These are phyloP conservation scores for Catocala sponsa DNA, from an alignment of 2,888 invertebrate species.

Conservation along the genomic window DNA sequence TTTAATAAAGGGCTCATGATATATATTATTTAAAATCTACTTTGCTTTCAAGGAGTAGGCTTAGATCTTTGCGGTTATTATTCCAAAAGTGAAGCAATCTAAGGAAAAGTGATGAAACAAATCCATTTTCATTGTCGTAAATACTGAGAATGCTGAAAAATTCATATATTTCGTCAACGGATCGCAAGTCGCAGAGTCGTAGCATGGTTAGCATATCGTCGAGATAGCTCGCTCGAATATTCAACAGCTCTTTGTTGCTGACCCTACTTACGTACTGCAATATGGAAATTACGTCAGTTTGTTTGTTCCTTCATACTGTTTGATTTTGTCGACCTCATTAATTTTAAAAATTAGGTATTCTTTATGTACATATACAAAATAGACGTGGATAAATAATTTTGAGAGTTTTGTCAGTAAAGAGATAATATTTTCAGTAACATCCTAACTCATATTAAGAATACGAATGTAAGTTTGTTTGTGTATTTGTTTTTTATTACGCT, in stretches of 20 bases:
- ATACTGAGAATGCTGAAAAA: conserved; percentile 49
- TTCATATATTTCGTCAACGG: conserved; percentile 57
- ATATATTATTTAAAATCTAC: no score
- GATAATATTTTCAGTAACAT: no score
- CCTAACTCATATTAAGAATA: no score
- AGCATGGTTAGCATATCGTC: conserved; percentile 78
- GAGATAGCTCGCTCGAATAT: conserved; percentile 81
- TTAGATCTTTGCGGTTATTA: no score
- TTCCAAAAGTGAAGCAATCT: no score
- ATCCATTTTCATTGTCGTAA: conserved; percentile 6
- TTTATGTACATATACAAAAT: not conserved
- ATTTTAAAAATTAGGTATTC: conserved; percentile 17
- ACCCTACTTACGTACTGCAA: conserved; percentile 77
- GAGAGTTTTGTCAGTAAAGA: no score
- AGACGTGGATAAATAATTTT: not conserved
- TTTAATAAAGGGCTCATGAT: no score
- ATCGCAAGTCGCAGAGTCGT: conserved; percentile 52
- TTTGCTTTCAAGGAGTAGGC: no score
- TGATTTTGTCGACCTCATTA: conserved; percentile 47
- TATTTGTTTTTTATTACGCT: no score
- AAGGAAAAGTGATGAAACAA: not conserved
- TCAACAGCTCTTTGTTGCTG: conserved; percentile 84
- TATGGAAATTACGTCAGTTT: conserved; percentile 71
- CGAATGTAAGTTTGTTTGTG: no score
- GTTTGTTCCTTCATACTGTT: conserved; percentile 58